Evolutionary conservation across 2,113 vertebrate genomes (phyloP).

Genomic region (Perca flavescens): DNA sequence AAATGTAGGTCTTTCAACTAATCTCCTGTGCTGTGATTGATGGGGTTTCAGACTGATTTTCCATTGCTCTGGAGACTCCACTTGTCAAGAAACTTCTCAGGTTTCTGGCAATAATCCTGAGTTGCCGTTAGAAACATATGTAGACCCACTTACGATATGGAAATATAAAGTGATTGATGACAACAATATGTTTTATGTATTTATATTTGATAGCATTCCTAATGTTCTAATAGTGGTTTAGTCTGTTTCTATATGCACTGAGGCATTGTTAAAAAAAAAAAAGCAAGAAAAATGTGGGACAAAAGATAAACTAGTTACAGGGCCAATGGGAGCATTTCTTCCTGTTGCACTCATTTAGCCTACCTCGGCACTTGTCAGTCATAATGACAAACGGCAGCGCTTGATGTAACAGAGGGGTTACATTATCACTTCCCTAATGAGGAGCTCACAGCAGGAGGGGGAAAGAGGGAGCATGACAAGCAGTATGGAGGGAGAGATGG

Average conservation of each 20-base stretch:
- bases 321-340: slow-evolving; percentile 35
- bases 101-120: slow-evolving; percentile 57
- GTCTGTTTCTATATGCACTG: background rate
- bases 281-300: slow-evolving; percentile 29
- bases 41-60: slow-evolving; percentile 63
- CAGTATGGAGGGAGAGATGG: slow-evolving; percentile 48
- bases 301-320: slow-evolving; percentile 12
- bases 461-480: slow-evolving; percentile 41
- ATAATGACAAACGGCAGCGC: slow-evolving; percentile 77
- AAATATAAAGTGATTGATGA: slow-evolving; percentile 32
- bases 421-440: slow-evolving; percentile 81
- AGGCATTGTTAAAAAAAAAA: slow-evolving; percentile 36
- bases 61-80: slow-evolving; percentile 59
- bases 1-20: slow-evolving; percentile 62
- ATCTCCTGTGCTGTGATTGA: slow-evolving; percentile 69
- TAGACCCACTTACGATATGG: slow-evolving; percentile 17
- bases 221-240: background rate
- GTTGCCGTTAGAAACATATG: slow-evolving; percentile 32
- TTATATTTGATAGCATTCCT: slow-evolving; percentile 16
- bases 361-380: slow-evolving; percentile 77
- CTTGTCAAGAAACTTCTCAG: slow-evolving; percentile 66
- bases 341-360: slow-evolving; percentile 55
- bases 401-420: slow-evolving; percentile 78
- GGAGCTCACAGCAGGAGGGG: slow-evolving; percentile 76
- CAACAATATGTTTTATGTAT: slow-evolving; percentile 16